Conservation (phyloP, 1,140 invertebrate species). For the Fopius arisanus region DNA sequence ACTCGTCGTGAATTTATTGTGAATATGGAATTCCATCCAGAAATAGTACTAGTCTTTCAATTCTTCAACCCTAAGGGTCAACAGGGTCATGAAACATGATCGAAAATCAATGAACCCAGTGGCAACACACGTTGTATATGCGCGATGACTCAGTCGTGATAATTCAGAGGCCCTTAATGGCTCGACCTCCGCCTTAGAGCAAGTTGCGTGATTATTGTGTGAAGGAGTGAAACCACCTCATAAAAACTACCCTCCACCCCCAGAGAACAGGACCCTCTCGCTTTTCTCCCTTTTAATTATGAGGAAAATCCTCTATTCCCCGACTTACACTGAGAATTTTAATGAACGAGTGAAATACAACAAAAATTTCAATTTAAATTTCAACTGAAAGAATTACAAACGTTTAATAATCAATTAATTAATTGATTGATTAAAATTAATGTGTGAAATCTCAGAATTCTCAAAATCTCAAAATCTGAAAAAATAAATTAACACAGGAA, state of each 20-base stretch:
- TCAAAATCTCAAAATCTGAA: too few relatives aligned
- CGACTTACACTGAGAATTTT: neutral
- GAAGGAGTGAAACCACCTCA: conserved; percentile 23
- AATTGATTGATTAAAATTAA: too few relatives aligned
- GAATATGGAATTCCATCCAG: too few relatives aligned
- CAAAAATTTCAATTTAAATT: too few relatives aligned
- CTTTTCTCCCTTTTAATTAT: neutral
- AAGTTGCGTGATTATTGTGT: conserved; percentile 42
- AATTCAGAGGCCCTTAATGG: conserved; percentile 9
- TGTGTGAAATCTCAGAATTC: too few relatives aligned
- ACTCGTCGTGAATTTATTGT: too few relatives aligned
- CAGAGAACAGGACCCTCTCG: neutral
- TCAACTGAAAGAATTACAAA: too few relatives aligned
- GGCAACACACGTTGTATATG: conserved; percentile 1
- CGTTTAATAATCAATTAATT: too few relatives aligned
- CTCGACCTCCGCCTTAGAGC: conserved; percentile 21
- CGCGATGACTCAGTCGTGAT: conserved; percentile 1
- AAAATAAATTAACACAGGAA: too few relatives aligned
- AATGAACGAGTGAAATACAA: conserved; percentile 19
- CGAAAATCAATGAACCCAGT: conserved; percentile 29
- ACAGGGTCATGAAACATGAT: conserved; percentile 25
- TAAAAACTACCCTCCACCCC: conserved; percentile 12
- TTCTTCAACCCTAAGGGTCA: neutral
- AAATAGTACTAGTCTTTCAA: neutral
- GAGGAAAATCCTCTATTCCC: neutral